Evolutionary conservation across 2,113 vertebrate species (phyloP), one percentile per base, ranked within the genome.

Genomic region (Solea senegalensis): DNA sequence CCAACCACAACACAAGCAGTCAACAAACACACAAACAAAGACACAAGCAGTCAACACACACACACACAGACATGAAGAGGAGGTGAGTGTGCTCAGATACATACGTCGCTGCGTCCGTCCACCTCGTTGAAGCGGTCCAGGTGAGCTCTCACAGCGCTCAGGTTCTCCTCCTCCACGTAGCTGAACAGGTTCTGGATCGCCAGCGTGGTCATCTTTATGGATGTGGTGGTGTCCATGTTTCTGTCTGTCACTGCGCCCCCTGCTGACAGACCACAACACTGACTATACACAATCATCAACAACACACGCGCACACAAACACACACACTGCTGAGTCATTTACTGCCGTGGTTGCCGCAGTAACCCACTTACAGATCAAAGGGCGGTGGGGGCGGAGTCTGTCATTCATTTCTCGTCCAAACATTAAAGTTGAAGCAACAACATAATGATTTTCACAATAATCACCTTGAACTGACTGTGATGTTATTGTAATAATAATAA

Each of bases 91-190:
- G 49, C 6, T 9, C 1, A 40, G 34, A 56, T 14, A 49, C 91
- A 91, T 91, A 99, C 97, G 86, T 99, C 98, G 57, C 98, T 99
- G 77, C 97, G 95, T 69, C 98, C 97, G 86, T 99, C 96, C 14
- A 99, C 96, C 89, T 98, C 97, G 87, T 96, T 97, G 92, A 96
- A 98, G 58, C 98, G 98, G 77, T 99, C 98, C 70, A 99, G 95
- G 54, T 98, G 94, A 0, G 94, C 88, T 76, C 94, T 96, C 69
- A 99, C 89, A 4, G 96, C 97, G 7, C 93, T 76, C 86, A 99
- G 94, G 70, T 99, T 99, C 79, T 98, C 97, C 90, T 99, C 97
- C 88, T 99, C 98, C 50, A 98, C 97, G 0, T 97, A 97, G 77
- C 94, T 94, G 79, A 99, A 94, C 51, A 99, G 95, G 85, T 96